Base-by-base conservation (phyloP, 2,797 vertebrate genomes). In the Lophius americanus region DNA sequence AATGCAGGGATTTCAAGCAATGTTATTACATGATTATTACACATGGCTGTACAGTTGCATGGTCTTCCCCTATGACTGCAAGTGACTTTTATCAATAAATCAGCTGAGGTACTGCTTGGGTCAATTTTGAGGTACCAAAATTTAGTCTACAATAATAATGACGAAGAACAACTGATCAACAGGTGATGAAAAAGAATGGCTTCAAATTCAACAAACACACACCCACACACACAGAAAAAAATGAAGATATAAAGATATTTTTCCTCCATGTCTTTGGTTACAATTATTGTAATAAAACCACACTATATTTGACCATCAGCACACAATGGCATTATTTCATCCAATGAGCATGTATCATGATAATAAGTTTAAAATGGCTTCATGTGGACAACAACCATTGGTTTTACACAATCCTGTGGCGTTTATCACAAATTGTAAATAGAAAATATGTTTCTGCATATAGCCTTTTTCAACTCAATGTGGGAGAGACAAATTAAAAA, bases 221-320 rank as follows among this genome's bases (percentile, higher is more conserved):
- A 67, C 23, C 23, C 61, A 68, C 71, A 35, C 60, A 66, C 70
- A 47, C 57, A 32, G 23, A 61, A 48, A 1, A 41, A 13, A 64
- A 65, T 6, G 65, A 72, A 69, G 42, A 68, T 51, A 75, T 53
- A 75, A 85, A 88, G 79, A 84, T 35, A 89, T 91, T 91, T 92
- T 94, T 94, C 92, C 91, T 94, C 91, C 92, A 91, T 92, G 93
- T 96, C 95, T 97, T 97, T 97, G 95, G 95, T 96, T 96, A 88
- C 94, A 96, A 95, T 92, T 86, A 91, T 71, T 78, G 86, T 95
- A 90, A 23, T 23, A 93, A 93, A 90, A 92, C 92, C 91, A 89
- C 91, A 93, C 88, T 90, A 87, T 76, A 90, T 86, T 71, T 39
- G 74, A 93, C 78, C 63, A 61, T 89, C 84, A 85, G 51, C 85